Percentiles rank a stretch among this genome's conserved stretches.
Evolutionary conservation across 2,797 vertebrate species (phyloP).

Genomic region (Amniataba percoides): DNA sequence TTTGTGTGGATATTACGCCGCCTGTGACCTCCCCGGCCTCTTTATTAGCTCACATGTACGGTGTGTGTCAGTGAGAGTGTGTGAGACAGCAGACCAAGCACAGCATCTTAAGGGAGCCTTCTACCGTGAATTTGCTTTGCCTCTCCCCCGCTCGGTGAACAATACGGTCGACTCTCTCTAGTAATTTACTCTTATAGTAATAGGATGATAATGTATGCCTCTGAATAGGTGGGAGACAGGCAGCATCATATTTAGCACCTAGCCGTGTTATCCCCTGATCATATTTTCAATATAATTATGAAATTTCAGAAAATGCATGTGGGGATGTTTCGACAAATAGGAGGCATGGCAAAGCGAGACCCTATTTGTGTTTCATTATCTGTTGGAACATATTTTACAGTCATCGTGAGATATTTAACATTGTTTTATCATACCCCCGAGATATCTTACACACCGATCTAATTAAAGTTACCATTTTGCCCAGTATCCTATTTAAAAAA

Average conservation of each 20-base stretch:
- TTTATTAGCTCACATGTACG: conserved; percentile 69
- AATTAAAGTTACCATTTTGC: conserved; percentile 88
- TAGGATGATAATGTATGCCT: conserved; percentile 75
- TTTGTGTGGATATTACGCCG: conserved; percentile 69
- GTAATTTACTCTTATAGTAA: conserved; percentile 72
- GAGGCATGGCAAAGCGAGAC: conserved; percentile 79
- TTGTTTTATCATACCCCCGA: conserved; percentile 89
- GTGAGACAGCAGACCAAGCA: conserved; percentile 31
- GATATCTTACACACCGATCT: conserved; percentile 89
- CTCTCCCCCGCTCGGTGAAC: background rate
- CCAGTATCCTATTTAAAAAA: conserved; percentile 88
- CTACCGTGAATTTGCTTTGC: conserved; percentile 15
- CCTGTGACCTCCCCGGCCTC: conserved; percentile 73
- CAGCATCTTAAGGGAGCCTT: conserved; percentile 47
- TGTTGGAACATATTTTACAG: conserved; percentile 88
- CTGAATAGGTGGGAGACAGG: conserved; percentile 64
- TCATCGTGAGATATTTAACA: conserved; percentile 87
- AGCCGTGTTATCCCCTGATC: conserved; percentile 76
- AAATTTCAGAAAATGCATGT: conserved; percentile 79
- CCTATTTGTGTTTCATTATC: conserved; percentile 90
- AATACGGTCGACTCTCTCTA: conserved; percentile 32
- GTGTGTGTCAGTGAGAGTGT: conserved; percentile 21
- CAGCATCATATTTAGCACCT: conserved; percentile 79
- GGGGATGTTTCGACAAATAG: conserved; percentile 83
- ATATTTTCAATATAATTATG: conserved; percentile 82